Base-by-base conservation (phyloP, 2,113 vertebrate genomes). In the Trematomus loennbergii region DNA sequence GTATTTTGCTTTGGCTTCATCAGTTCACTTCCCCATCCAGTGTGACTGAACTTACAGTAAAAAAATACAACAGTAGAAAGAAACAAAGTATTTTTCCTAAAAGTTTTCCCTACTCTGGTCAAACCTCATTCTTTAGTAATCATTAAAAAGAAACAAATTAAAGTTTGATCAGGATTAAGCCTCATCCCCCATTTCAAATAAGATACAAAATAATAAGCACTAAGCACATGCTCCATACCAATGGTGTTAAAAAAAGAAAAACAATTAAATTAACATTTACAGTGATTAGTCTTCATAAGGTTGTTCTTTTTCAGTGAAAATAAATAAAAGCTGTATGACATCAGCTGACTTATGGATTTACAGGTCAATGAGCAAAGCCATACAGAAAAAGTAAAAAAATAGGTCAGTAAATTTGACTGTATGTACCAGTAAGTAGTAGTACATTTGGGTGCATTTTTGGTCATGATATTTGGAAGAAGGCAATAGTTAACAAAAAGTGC, bases 11-110 rank as follows among this genome's bases (percentile, higher is more conserved):
- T 93, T 93, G 92, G 90, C 84, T 90, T 93, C 46, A 72, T 88
- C 86, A 79, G 75, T 84, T 93, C 86, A 79, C 73, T 84, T 93
- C 73, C 29, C 72, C 80, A 82, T 94, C 92, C 94, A 95, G 93
- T 95, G 94, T 94, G 82, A 86, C 75, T 81, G 75, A 84, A 86
- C 81, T 87, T 92, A 94, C 91, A 94, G 92, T 92, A 92, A 92
- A 83, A 87, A 40, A 7, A 69, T n/a, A 81, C 54, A 67, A 83
- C 71, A 88, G 25, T 77, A 77, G 68, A 72, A 58, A 50, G 6
- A 81, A 2, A 17, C 0, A 59, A 69, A 0, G 9, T 12, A 29
- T 29, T 29, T 29, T 3, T 22, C 22, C 58, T 6, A 12, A 64
- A 13, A 72, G 40, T n/a, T 9, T 75, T 84, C 59, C 81, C 71